Base-by-base conservation (phyloP, 1,140 invertebrate species). In the Drosophila orena region DNA sequence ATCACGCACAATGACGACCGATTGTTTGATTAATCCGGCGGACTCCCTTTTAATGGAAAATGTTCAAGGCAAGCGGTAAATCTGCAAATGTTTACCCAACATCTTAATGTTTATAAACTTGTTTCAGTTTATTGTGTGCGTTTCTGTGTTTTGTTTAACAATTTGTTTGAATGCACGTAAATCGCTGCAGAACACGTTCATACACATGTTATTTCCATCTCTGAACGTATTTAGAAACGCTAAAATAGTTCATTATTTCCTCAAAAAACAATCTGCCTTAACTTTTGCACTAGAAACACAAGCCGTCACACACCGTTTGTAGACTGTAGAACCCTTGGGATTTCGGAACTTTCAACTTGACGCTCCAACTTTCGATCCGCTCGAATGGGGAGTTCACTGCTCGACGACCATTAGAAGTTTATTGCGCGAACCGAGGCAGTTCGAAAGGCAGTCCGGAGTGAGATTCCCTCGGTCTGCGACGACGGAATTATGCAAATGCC, bases 401-500 rank as follows among this genome's bases (percentile, higher is more conserved):
- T 56, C 71, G 47, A 56, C 66, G 66, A 59, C 58, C 68, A 80
- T 69, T 85, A 76, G 58, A 66, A 80, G 81, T 65, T 83, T 73
- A 79, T 72, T 84, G 70, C 76, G 62, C 62, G 60, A 43, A 34
- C 58, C 37, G 75, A 61, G 61, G 52, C 77, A 17, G 17, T 17
- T 17, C 17, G 24, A 57, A 64, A 60, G 60, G 46, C 50, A 17
- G 56, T 11, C 46, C 57, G 54, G 53, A 66, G 52, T 61, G 44
- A 38, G 60, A 58, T 56, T 68, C 30, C 30, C 78, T 59, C 58
- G 37, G 59, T 47, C 44, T 66, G 74, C 37, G 53, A 43, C 69
- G 74, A 46, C 64, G 71, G 66, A 75, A 59, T 52, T 83, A 81
- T 81, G 79, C 79, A 83, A 81, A 81, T 81, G 54, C 24, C 22